phyloP scores from a whole-genome alignment of 1,140 invertebrate genomes.

The Pseudomyrmex pallidus region DNA sequence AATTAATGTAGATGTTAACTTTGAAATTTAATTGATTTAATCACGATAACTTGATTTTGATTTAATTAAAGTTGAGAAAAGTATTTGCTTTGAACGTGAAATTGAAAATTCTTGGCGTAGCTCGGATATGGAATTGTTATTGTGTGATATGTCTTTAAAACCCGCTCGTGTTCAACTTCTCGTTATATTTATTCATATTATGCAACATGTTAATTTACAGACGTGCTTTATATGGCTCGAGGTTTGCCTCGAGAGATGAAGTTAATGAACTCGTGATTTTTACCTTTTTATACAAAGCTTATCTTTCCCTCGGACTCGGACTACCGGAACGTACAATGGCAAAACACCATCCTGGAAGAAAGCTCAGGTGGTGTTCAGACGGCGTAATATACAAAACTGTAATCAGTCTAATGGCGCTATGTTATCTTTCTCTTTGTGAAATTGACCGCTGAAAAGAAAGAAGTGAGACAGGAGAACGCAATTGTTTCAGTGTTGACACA shows the following conservation, averaged over 20 bases:
- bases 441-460: slow-evolving; percentile 25
- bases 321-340: slow-evolving; percentile 31
- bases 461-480: not conserved
- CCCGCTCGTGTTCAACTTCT: not conserved
- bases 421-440: slow-evolving; percentile 73
- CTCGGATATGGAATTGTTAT: slow-evolving; percentile 25
- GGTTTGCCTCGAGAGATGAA: slow-evolving; percentile 50
- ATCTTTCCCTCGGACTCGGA: slow-evolving; percentile 21
- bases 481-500: not conserved
- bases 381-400: slow-evolving; percentile 65
- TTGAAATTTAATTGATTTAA: slow-evolving; percentile 1
- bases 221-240: slow-evolving; percentile 31
- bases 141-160: slow-evolving; percentile 2
- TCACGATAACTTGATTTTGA: slow-evolving; percentile 1
- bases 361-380: slow-evolving; percentile 63
- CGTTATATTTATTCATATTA: slow-evolving; percentile 44
- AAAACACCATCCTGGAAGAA: slow-evolving; percentile 63
- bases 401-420: slow-evolving; percentile 77
- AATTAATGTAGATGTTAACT: slow-evolving; percentile 20
- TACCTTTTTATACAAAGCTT: slow-evolving; percentile 49
- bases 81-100: not conserved
- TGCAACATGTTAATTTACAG: slow-evolving; percentile 16
- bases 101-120: slow-evolving; percentile 4
- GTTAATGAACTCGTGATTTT: slow-evolving; percentile 55
- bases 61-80: slow-evolving; percentile 17